Evolutionary conservation across 2,888 invertebrate genomes (phyloP).

Genomic region (Torymus texanus): DNA sequence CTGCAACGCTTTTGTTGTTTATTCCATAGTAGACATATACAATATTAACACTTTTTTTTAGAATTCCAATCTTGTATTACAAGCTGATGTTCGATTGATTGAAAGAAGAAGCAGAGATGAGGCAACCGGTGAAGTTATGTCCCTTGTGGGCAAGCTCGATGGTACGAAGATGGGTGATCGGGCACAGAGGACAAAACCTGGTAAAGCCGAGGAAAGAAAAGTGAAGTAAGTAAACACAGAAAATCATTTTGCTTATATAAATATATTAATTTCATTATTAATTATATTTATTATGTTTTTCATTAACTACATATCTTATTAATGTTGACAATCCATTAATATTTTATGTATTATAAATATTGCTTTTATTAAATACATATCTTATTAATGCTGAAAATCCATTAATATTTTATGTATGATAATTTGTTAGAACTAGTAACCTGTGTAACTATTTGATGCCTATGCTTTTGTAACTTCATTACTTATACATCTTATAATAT

Average conservation of each 20-base stretch:
- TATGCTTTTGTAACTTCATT: conserved; percentile 20
- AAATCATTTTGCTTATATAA: neutral
- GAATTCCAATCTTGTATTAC: conserved; percentile 99
- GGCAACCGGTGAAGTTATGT: conserved; percentile 98
- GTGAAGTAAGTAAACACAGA: conserved; percentile 83
- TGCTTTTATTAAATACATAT: no score
- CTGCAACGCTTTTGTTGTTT: conserved; percentile 25
- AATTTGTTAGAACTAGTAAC: no score
- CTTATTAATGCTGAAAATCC: no score
- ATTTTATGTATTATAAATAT: no score
- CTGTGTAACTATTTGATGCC: no score
- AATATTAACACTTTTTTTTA: conserved; percentile 73
- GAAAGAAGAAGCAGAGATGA: conserved; percentile 98
- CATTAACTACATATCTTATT: no score
- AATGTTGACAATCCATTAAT: no score
- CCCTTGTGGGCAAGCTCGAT: conserved; percentile 91
- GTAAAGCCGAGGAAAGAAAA: conserved; percentile 94
- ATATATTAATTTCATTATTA: neutral
- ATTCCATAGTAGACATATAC: neutral
- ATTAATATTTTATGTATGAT: no score
- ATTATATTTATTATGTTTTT: no score
- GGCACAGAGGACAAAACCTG: conserved; percentile 93
- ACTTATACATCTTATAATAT: conserved; percentile 44
- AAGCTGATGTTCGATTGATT: conserved; percentile 98
- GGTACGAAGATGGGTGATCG: conserved; percentile 98